These are phyloP conservation scores for Sciurus carolinensis DNA, from an alignment of 2,797 vertebrate species.

Conservation along the genomic window DNA sequence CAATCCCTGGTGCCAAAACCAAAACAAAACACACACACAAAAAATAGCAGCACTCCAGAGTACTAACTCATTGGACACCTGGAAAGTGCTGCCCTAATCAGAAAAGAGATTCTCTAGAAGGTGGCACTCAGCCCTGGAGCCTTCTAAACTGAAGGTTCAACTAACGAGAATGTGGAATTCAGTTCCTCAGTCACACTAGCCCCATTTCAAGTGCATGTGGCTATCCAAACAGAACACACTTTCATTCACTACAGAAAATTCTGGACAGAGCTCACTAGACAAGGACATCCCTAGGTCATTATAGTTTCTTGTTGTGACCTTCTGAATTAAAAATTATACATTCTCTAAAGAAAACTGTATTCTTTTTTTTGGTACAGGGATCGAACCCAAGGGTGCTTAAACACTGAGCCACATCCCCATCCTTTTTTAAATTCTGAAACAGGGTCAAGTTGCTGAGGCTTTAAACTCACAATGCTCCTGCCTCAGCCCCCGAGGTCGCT, in stretches of 20 bases:
- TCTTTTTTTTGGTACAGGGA: neutral
- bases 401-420: too few relatives aligned
- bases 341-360: neutral
- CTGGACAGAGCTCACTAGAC: too few relatives aligned
- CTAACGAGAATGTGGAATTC: accelerated
- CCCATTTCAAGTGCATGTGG: neutral
- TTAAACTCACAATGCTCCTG: too few relatives aligned
- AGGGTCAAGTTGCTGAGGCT: too few relatives aligned
- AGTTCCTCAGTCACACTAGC: neutral
- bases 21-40: neutral
- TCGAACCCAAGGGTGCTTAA: too few relatives aligned
- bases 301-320: neutral
- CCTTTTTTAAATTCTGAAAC: too few relatives aligned
- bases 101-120: neutral
- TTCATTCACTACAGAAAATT: neutral
- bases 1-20: too few relatives aligned
- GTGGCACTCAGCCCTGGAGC: accelerated
- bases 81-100: accelerated
- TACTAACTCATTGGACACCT: neutral
- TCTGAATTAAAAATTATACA: neutral
- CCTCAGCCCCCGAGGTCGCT: too few relatives aligned
- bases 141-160: too few relatives aligned
- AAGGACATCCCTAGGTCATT: neutral
- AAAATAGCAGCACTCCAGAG: neutral
- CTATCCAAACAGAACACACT: neutral